Percentiles rank a stretch among this genome's conserved stretches.
These are phyloP conservation scores for Trissolcus basalis DNA, from an alignment of 1,140 invertebrate species.

Conservation along the genomic window DNA sequence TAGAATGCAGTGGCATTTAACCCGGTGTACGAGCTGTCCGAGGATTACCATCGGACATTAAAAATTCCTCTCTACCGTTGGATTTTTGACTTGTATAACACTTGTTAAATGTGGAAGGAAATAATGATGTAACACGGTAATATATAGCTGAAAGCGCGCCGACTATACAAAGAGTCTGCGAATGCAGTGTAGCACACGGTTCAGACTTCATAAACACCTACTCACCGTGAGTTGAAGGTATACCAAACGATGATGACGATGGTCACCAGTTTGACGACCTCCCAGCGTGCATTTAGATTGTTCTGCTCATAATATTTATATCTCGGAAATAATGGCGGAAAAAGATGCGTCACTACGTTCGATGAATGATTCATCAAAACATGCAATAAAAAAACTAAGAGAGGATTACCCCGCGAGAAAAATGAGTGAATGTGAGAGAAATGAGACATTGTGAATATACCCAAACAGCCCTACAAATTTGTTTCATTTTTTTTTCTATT, in stretches of 20 bases:
- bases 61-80: constrained; percentile 54
- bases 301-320: constrained; percentile 44
- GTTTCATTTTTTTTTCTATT: no score
- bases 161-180: constrained; percentile 28
- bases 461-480: no score
- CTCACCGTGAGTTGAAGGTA: constrained; percentile 30
- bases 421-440: no score
- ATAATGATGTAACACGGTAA: constrained; percentile 57
- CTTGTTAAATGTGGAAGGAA: constrained; percentile 45
- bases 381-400: no score
- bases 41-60: constrained; percentile 54
- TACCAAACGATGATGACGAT: constrained; percentile 26
- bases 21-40: constrained; percentile 49
- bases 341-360: constrained; percentile 40
- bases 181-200: constrained; percentile 25
- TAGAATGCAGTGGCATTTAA: constrained; percentile 58
- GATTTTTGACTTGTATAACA: constrained; percentile 51
- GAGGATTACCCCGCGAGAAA: no score
- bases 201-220: constrained; percentile 50
- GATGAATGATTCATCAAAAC: constrained; percentile 36
- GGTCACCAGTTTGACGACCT: constrained; percentile 42
- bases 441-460: no score
- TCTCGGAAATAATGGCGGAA: constrained; percentile 28
- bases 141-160: constrained; percentile 8
- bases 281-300: constrained; percentile 41